Evolutionary conservation across 2,888 invertebrate genomes (phyloP), one percentile per base, ranked within the genome.

Genomic region (Orthosia cruda): DNA sequence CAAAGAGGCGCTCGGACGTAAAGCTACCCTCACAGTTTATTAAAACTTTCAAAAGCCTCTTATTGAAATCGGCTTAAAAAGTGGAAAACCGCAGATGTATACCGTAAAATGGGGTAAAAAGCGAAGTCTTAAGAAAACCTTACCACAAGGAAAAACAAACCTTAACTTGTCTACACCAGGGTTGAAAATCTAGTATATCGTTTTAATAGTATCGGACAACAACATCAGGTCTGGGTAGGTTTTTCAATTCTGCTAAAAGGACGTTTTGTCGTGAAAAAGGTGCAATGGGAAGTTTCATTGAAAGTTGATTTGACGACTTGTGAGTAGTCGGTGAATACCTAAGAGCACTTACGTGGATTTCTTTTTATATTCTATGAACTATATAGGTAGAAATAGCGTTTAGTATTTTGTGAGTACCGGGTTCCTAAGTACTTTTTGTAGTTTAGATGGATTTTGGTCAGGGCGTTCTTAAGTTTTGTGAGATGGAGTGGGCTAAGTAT

Each of bases 31-130:
- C 77, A 74, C 71, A 83, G 83, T 88, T 89, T 88, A 89, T 91
- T 90, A 89, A 89, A 91, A 91, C 88, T 89, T 89, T 77, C 65
- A 58, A 76, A 87, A 90, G 83, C 89, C 79, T 81, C 89, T 90
- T 89, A 91, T 88, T 87, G 88, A 81, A 90, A 91, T 88, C 86
- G 80, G 79, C 87, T 91, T 89, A 83, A 88, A 87, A 87, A 84
- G 77, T 79, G 40, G 79, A 87, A 84, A 89, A 86, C 87, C 88
- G 77, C 86, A 83, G 74, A 84, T 70, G 66, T 65, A 78, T 75
- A 76, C 77, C 71, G 80, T 87, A 71, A 85, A 82, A 85, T 80
- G 65, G 78, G 65, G 63, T 74, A 86, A 84, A 84, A 86, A 78
- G 12, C 11, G 57, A 23, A 59, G 47, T 55, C 71, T 68, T 62